Base-by-base conservation (phyloP, 2,797 vertebrate species). In the Takifugu ocellatus region DNA sequence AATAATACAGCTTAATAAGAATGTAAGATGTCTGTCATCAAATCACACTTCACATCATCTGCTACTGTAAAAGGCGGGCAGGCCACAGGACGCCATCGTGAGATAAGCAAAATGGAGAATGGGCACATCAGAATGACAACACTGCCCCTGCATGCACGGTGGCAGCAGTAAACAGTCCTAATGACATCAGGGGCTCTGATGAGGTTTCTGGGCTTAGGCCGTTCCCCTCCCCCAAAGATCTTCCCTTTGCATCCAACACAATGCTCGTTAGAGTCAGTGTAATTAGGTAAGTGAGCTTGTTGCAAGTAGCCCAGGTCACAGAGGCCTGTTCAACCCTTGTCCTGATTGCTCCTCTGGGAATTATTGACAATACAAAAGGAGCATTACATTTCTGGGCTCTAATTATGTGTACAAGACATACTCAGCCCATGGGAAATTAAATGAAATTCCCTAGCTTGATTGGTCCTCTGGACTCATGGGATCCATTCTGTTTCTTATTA, bases 341-440 rank as follows among this genome's bases (percentile, higher is more conserved):
- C 92, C 92, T 94, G 94, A 96, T 95, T 94, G 93, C 92, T 93
- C 95, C 93, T 92, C 56, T 65, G 94, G 94, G 94, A 93, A 94
- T 95, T 95, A 96, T 96, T 94, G 94, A 95, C 93, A 95, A 96
- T 91, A 94, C 92, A 93, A 92, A 91, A 92, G 90, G 87, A 93
- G 91, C 91, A 90, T 91, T 94, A 92, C 94, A 91, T 93, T 92
- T 92, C 92, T 93, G 92, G 92, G 90, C 92, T 94, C 93, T 96
- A 96, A 96, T 97, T 96, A 97, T 95, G 94, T 94, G 93, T 96
- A 96, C 92, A 94, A 95, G 94, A 93, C 94, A 93, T 91, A 88
- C 88, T 89, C 85, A 89, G 91, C 96, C 94, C 93, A 69, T 86
- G 96, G 95, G 95, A 98, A 98, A 97, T 97, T 96, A 96, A 96